A percentile compares a stretch with the other conserved stretches of the same genome.
phyloP scores from a whole-genome alignment of 2,888 invertebrate genomes.

The Lithophane socia region DNA sequence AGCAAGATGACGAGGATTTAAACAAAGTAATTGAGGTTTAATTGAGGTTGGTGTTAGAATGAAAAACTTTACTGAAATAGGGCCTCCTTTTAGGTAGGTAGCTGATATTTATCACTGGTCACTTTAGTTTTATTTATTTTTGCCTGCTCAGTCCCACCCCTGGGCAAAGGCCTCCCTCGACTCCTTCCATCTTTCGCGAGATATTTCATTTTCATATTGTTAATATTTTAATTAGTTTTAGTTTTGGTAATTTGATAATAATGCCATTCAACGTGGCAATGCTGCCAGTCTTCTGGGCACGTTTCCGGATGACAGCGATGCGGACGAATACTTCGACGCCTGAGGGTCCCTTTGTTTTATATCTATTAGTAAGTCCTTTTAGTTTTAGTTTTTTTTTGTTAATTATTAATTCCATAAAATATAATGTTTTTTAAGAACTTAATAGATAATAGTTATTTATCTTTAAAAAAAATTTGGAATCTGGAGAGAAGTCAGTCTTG shows the following conservation, averaged over 20 bases:
- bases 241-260: no score
- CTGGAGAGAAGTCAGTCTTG: neutral
- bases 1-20: conserved; percentile 17
- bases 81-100: neutral
- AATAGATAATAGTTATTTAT: neutral
- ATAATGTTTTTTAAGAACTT: no score
- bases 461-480: neutral
- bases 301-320: no score
- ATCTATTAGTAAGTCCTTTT: no score
- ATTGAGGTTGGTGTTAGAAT: neutral
- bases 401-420: no score
- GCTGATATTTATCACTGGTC: neutral
- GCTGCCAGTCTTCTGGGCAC: no score
- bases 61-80: neutral
- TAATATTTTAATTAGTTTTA: neutral
- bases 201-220: neutral
- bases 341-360: no score
- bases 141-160: neutral
- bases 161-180: neutral
- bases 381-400: no score
- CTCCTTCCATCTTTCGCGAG: neutral
- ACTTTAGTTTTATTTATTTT: neutral
- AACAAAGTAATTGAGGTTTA: neutral
- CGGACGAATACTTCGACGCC: no score
- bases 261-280: no score